Evolutionary conservation across 2,113 vertebrate species (phyloP).

Genomic region (Poecilia latipinna): DNA sequence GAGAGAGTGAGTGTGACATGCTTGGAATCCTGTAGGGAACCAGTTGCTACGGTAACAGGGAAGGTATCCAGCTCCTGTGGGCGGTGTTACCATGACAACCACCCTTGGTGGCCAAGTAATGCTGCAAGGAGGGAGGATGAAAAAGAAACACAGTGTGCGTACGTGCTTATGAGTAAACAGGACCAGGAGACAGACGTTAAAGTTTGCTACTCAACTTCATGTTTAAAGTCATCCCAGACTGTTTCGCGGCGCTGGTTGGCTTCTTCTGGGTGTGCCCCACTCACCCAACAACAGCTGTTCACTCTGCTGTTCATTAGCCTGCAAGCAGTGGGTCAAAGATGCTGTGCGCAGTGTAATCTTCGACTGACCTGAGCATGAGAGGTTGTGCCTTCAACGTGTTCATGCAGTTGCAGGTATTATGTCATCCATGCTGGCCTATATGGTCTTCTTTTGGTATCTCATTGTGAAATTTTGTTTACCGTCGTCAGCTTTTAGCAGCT

Average conservation of each 20-base stretch:
- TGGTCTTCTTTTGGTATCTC: constrained; percentile 22
- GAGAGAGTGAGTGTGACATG: constrained; percentile 62
- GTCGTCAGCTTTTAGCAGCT: background rate
- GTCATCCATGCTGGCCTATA: constrained; percentile 12
- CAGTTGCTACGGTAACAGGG: constrained; percentile 84
- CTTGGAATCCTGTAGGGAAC: constrained; percentile 81
- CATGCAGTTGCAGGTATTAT: constrained; percentile 18
- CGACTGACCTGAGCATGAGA: constrained; percentile 16
- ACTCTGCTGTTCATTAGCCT: constrained; percentile 56
- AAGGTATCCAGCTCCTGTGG: constrained; percentile 83
- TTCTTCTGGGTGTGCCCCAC: constrained; percentile 9
- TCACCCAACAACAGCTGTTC: constrained; percentile 16
- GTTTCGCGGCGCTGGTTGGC: background rate
- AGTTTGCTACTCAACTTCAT: constrained; percentile 3
- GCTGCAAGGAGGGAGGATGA: constrained; percentile 67
- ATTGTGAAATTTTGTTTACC: constrained; percentile 9
- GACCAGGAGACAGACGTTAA: constrained; percentile 23
- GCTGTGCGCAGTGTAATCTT: background rate
- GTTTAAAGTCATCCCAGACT: background rate
- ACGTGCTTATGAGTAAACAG: constrained; percentile 37
- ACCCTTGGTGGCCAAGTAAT: constrained; percentile 81
- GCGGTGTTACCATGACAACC: constrained; percentile 83
- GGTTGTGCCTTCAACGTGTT: constrained; percentile 30
- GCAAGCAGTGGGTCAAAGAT: constrained; percentile 28
- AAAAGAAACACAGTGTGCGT: constrained; percentile 46